Base-by-base conservation (phyloP, 2,113 vertebrate species). In the Piprites chloris region DNA sequence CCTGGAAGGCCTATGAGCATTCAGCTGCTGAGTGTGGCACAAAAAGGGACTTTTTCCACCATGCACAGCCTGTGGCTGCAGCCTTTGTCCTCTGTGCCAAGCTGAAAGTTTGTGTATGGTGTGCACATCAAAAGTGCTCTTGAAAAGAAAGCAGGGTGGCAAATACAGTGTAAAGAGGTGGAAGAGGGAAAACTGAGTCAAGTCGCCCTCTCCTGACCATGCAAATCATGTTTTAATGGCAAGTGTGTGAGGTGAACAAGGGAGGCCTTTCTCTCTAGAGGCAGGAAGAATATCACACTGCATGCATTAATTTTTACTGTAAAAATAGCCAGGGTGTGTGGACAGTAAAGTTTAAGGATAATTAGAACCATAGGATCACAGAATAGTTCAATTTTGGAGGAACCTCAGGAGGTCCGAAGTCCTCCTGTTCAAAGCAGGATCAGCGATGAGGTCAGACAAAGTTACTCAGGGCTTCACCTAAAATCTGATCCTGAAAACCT, bases 11-110 rank as follows among this genome's bases (percentile, higher is more conserved):
- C 15, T 17, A 21, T 37, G 66, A 58, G 39, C 28, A 22, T 37
- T 62, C 24, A 44, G 6, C 28, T 7, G 8, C 33, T 46, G n/a
- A 8, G 12, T 35, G 27, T 61, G 65, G 20, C 24, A 50, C 35
- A 59, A 44, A 58, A 50, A 46, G 19, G 21, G n/a, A 46, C 28
- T n/a, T 79, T 22, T 33, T 1, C 33, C 14, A 67, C 12, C 7
- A 16, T 2, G 0, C 11, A 4, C 11, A 11, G 13, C 19, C 30
- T 68, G 8, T 65, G 58, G 18, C 26, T 76, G 21, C 21, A 80
- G 44, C 33, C 33, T 76, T 50, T n/a, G 8, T 55, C 49, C 24
- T 93, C 41, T 8, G 24, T 0, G 0, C 6, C 0, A 0, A 72
- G 41, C 20, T 56, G 39, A 76, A 65, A 37, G 12, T 19, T 83